Conservation (phyloP, 1,140 invertebrate species). For the Drosophila cardini region DNA sequence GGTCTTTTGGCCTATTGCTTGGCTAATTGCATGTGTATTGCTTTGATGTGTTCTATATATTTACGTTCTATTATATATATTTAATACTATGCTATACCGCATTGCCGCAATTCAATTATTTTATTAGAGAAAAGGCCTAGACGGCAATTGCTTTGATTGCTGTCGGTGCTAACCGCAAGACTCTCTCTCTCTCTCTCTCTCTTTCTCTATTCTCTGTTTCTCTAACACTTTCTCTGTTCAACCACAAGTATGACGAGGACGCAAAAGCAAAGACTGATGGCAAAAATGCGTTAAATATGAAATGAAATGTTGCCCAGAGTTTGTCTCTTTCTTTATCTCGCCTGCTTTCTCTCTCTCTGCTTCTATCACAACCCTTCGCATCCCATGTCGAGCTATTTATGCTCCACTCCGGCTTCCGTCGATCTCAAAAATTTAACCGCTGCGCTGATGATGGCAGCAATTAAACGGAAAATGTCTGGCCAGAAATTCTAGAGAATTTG, state of each 20-base stretch:
- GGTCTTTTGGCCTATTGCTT: neutral
- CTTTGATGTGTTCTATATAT: constrained; percentile 58
- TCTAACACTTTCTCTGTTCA: neutral
- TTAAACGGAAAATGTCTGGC: constrained; percentile 75
- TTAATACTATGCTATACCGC: constrained; percentile 46
- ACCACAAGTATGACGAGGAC: constrained; percentile 65
- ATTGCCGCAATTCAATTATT: constrained; percentile 79
- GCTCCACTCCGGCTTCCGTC: constrained; percentile 6
- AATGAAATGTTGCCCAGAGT: constrained; percentile 38
- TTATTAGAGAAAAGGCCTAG: constrained; percentile 67
- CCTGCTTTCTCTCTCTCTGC: neutral
- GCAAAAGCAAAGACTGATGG: constrained; percentile 48
- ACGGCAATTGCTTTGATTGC: constrained; percentile 78
- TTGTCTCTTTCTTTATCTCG: neutral
- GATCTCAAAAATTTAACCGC: constrained; percentile 72
- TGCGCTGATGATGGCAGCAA: constrained; percentile 77
- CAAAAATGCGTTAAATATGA: constrained; percentile 73
- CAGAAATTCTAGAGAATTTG: constrained; percentile 78
- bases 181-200: constrained; percentile 17
- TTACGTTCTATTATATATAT: neutral
- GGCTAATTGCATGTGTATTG: constrained; percentile 72
- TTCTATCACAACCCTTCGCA: neutral
- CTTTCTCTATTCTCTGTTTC: neutral
- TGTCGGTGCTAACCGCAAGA: constrained; percentile 61
- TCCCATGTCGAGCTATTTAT: neutral